phyloP scores from a whole-genome alignment of 2,888 invertebrate genomes.

The Cenopis cana region DNA sequence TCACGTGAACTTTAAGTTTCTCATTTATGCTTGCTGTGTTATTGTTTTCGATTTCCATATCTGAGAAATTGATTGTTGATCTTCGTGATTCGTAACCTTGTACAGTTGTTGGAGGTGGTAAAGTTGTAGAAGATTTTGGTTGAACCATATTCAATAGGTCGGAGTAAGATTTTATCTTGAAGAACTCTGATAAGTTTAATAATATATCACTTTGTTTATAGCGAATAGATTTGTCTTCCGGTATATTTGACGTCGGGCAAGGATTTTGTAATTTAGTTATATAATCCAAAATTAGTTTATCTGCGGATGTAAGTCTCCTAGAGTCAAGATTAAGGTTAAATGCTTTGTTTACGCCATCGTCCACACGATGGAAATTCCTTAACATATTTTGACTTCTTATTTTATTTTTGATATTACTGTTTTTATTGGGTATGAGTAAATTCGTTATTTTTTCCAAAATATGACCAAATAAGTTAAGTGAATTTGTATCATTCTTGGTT shows the following conservation, averaged over 20 bases:
- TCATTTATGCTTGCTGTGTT: constrained; percentile 62
- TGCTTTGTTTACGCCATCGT: constrained; percentile 56
- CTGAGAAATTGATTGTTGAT: neutral
- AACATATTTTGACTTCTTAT: constrained; percentile 58
- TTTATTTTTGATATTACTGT: constrained; percentile 56
- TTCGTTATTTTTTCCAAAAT: constrained; percentile 71
- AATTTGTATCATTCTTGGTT: constrained; percentile 54
- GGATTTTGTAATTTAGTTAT: constrained; percentile 67
- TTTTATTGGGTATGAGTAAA: constrained; percentile 64
- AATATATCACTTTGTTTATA: constrained; percentile 67
- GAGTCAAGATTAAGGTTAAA: constrained; percentile 59
- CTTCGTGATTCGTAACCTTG: constrained; percentile 25
- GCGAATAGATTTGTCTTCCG: constrained; percentile 49
- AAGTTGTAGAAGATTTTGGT: constrained; percentile 40
- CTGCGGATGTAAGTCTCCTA: constrained; percentile 65
- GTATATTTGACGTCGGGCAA: constrained; percentile 56
- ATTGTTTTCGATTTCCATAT: constrained; percentile 3
- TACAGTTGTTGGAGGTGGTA: constrained; percentile 41
- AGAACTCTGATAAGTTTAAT: constrained; percentile 71
- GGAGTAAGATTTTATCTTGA: constrained; percentile 71
- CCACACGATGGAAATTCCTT: constrained; percentile 51
- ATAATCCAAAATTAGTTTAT: constrained; percentile 72
- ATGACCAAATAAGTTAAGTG: constrained; percentile 65
- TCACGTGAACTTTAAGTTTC: constrained; percentile 71
- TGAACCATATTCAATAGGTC: constrained; percentile 66